A percentile compares a stretch with the other conserved stretches of the same genome.
Evolutionary conservation across 2,113 vertebrate genomes (phyloP).

Genomic region (Parotia lawesii): DNA sequence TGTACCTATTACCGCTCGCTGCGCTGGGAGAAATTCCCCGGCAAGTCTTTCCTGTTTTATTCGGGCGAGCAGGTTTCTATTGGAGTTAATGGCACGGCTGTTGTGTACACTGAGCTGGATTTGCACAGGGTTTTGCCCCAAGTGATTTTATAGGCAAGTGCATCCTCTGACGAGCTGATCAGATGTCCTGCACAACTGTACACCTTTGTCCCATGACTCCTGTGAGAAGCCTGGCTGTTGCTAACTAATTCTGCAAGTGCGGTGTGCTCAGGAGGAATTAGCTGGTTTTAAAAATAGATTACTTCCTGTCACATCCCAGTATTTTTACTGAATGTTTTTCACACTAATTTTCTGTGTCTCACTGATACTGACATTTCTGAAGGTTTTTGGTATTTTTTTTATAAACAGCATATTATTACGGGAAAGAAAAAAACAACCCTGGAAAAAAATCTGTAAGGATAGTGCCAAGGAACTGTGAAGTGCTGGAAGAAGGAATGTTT

Average conservation of each 20-base stretch:
- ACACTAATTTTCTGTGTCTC: neutral
- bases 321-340: conserved; percentile 8
- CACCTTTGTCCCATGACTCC: neutral
- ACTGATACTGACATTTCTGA: conserved; percentile 1
- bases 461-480: neutral
- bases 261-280: neutral
- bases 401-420: neutral
- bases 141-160: conserved; percentile 37
- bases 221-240: neutral
- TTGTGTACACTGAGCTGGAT: neutral
- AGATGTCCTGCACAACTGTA: neutral
- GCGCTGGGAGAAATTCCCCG: neutral
- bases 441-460: neutral
- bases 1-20: neutral
- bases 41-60: neutral
- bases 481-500: neutral
- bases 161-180: rapidly evolving
- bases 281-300: conserved; percentile 38
- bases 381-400: neutral
- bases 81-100: neutral
- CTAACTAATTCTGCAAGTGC: neutral
- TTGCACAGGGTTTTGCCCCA: conserved; percentile 28
- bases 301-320: neutral
- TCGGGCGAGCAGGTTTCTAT: neutral
- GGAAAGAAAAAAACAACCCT: neutral